A percentile compares a stretch with the other conserved stretches of the same genome.
phyloP scores from a whole-genome alignment of 2,113 vertebrate genomes.

The Anolis sagrei region DNA sequence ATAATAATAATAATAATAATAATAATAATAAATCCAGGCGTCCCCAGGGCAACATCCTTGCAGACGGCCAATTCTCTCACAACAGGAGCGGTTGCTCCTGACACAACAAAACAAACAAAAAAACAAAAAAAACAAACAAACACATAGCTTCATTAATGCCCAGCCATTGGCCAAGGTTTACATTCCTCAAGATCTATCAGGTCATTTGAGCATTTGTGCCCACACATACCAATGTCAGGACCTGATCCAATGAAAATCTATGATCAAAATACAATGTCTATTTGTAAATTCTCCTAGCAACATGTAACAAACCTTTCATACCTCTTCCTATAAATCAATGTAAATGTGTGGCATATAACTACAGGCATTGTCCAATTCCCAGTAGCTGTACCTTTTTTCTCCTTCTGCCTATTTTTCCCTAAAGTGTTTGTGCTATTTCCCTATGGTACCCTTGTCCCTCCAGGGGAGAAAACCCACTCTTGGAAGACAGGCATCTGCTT shows the following conservation, averaged over 20 bases:
- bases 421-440: slow-evolving; percentile 20
- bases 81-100: no score
- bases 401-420: not conserved
- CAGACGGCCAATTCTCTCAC: no score
- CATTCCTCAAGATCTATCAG: no score
- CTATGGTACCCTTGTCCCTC: not conserved
- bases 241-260: no score
- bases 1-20: no score
- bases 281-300: not conserved
- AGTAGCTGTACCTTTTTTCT: not conserved
- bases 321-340: not conserved
- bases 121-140: no score
- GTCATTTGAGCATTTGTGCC: not conserved
- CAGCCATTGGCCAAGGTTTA: not conserved
- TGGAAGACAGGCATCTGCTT: slow-evolving; percentile 36
- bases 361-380: not conserved
- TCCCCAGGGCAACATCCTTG: no score
- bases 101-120: no score
- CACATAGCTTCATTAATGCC: not conserved
- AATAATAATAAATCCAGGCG: no score
- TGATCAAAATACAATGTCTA: not conserved
- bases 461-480: slow-evolving; percentile 2
- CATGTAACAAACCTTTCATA: not conserved
- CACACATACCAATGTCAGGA: not conserved
- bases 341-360: not conserved